A percentile compares a stretch with the other conserved stretches of the same genome.
Evolutionary conservation across 2,797 vertebrate genomes (phyloP).

Genomic region (Rhodeus uyekii): DNA sequence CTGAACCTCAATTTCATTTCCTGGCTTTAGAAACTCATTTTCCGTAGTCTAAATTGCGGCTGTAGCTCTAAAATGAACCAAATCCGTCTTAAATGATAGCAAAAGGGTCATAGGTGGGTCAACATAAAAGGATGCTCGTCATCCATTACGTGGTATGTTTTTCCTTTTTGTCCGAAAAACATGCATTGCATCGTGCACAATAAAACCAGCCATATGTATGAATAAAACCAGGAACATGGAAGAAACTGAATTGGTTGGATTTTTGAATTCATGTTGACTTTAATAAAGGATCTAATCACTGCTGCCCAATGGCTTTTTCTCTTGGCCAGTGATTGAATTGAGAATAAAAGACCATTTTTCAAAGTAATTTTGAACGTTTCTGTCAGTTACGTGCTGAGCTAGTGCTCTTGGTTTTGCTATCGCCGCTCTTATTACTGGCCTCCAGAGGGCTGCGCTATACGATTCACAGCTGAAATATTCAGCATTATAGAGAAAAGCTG

Average conservation of each 20-base stretch:
- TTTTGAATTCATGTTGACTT: not conserved
- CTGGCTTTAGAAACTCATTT: not conserved
- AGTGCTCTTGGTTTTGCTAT: slow-evolving; percentile 33
- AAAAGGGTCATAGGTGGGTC: not conserved
- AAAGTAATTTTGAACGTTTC: slow-evolving; percentile 32
- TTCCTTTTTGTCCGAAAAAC: not conserved
- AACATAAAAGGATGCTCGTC: not conserved
- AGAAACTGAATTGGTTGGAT: not conserved
- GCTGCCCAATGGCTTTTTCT: not conserved
- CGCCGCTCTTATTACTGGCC: slow-evolving; percentile 14
- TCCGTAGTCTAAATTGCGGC: not conserved
- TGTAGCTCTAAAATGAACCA: not conserved
- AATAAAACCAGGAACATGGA: not conserved
- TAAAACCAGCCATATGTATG: not conserved
- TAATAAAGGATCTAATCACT: not conserved
- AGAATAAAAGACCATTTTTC: slow-evolving; percentile 27
- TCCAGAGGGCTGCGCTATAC: not conserved
- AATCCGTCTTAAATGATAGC: not conserved
- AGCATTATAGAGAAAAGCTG: slow-evolving; percentile 30
- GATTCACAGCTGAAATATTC: slow-evolving; percentile 20
- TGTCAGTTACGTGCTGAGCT: slow-evolving; percentile 43
- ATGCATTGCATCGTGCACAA: not conserved
- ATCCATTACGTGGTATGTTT: not conserved
- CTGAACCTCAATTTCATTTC: not conserved
- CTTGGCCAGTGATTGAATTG: slow-evolving; percentile 7